Evolutionary conservation across 1,140 invertebrate genomes (phyloP), one percentile per base, ranked within the genome.

Genomic region (Elymnias hypermnestra): DNA sequence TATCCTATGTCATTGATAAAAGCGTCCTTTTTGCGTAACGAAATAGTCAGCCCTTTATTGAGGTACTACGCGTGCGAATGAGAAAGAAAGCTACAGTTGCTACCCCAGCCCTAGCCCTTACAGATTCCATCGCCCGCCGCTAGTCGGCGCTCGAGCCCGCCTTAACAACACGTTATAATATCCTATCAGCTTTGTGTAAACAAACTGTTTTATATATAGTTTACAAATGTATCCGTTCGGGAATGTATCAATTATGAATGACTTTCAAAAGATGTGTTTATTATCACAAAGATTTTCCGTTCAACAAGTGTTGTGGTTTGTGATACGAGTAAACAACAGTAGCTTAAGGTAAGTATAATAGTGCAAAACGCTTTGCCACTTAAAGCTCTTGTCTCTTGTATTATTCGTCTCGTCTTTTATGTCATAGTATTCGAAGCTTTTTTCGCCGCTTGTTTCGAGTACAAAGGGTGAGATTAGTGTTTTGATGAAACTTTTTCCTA

Each of bases 1-100:
- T 76, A 59, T 75, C 72, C 66, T 82, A 82, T 82, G 68, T 69
- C 77, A 79, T 76, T 76, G 73, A 78, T 76, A 74, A 79, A 82
- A 71, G 79, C 59, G 49, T 66, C 66, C 64, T 79, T 84, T 76
- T 83, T 65, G 71, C 75, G 70, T 79, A 69, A 71, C 71, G 56
- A 63, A 51, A 60, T 47, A 47, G 56, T 46, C 49, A 45, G 55
- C 53, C 39, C 49, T n/a, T 57, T 72, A 64, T 70, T 70, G 57
- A 62, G 54, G 62, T 45, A 57, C 50, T 57, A 55, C 53, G 66
- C 50, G 71, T 64, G 69, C 41, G 69, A 74, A 61, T 18, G 71
- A 66, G 38, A 41, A 40, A 44, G 46, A 61, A 35, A 39, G 22
- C 41, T 42, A 47, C 50, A 51, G 54, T 40, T 48, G 46, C 45